Percentiles rank a stretch among this genome's conserved stretches.
Conservation (phyloP, 1,140 invertebrate species). For the Sminthurinus signatus region DNA sequence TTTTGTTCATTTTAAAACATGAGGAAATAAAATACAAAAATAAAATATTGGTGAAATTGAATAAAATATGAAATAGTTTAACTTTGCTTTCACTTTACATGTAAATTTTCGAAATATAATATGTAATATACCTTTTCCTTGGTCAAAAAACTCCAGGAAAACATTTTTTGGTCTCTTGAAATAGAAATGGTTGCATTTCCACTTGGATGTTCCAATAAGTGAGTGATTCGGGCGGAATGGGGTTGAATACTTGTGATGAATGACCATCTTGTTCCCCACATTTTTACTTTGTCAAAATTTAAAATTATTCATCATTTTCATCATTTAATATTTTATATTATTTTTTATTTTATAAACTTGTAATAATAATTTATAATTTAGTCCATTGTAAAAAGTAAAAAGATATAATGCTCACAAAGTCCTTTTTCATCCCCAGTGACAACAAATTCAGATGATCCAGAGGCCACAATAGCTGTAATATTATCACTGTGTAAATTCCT, state of each 20-base stretch:
- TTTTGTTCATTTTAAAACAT: background rate
- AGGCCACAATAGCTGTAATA: constrained; percentile 30
- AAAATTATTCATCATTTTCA: background rate
- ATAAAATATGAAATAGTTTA: background rate
- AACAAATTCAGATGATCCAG: constrained; percentile 29
- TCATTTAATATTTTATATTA: no score
- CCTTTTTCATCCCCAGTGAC: constrained; percentile 37
- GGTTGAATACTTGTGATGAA: constrained; percentile 22
- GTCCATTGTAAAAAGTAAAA: background rate
- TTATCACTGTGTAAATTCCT: constrained; percentile 25
- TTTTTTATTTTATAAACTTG: no score
- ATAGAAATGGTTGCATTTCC: constrained; percentile 30
- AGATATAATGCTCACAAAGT: constrained; percentile 14
- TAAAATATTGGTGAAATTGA: no score
- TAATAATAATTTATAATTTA: no score
- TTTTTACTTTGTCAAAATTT: constrained; percentile 27
- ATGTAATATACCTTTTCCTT: constrained; percentile 20
- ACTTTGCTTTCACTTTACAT: no score
- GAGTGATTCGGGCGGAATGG: constrained; percentile 17
- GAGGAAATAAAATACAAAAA: no score
- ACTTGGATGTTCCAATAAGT: constrained; percentile 34
- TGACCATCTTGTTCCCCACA: constrained; percentile 31
- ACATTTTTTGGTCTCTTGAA: constrained; percentile 28
- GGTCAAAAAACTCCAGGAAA: constrained; percentile 28
- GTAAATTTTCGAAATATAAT: background rate